Evolutionary conservation across 2,888 invertebrate genomes (phyloP), one percentile per base, ranked within the genome.

Genomic region (Molanna angustata): DNA sequence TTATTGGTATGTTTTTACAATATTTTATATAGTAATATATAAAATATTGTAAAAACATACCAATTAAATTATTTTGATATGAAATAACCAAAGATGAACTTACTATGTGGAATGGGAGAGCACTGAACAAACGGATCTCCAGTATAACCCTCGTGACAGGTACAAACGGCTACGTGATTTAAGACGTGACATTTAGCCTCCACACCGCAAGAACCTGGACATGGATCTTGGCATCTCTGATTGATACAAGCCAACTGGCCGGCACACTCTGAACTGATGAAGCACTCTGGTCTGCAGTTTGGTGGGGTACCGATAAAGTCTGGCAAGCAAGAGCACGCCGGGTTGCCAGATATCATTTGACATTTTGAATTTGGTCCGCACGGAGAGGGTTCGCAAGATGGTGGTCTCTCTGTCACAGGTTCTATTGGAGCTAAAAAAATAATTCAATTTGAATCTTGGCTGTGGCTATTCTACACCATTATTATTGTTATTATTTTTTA

Each of bases 291-390:
- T 55, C 89, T 78, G 64, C 90, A 90, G 49, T 80, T 82, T 1
- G 90, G 90, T 49, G 88, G 90, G 16, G 82, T 79, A n/a, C 91
- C 91, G 33, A 85, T 80, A 63, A 83, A 90, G 62, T 86, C 83
- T n/a, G 83, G 82, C 43, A 86, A 71, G 66, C 92, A 92, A 1
- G 88, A 87, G 64, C 92, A 92, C 1, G 85, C 88, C 51, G 85
- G 90, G 62, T 78, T 84, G 60, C 83, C 86, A 27, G 83, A 81
- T 58, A 85, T 74, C 57, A 88, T 76, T 66, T 87, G 87, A 64
- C 91, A 92, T 55, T 86, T 82, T 0, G 91, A 86, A 67, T 91
- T 88, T 1, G 89, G 86, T 16, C 92, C 92, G 64, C 92, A 93
- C 0, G 91, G 90, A 17, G 88, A 88, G 43, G 91, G 90, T 20